Percentiles rank a stretch among this genome's conserved stretches.
phyloP scores from a whole-genome alignment of 1,140 invertebrate species.

The Drosophila sp. region DNA sequence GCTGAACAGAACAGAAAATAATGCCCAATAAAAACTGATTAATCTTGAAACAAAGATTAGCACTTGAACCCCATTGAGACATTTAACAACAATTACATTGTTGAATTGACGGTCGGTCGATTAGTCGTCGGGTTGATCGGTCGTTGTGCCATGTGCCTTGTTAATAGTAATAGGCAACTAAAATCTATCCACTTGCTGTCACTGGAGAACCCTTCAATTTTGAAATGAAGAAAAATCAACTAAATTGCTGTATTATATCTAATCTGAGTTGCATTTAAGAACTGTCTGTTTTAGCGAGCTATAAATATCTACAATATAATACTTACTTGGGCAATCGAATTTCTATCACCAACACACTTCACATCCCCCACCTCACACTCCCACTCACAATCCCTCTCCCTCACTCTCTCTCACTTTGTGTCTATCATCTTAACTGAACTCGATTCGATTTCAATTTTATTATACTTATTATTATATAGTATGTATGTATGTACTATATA shows the following conservation, averaged over 20 bases:
- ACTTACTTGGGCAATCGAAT: not conserved
- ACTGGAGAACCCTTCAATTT: constrained; percentile 4
- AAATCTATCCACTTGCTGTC: not conserved
- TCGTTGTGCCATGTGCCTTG: not conserved
- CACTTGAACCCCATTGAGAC: not conserved
- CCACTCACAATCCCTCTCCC: no score
- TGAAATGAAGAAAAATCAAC: not conserved
- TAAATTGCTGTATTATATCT: constrained; percentile 42
- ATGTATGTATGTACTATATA: not conserved
- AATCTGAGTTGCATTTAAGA: constrained; percentile 49
- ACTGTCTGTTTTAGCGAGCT: constrained; percentile 44
- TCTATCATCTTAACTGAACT: constrained; percentile 27
- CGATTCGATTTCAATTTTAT: constrained; percentile 2
- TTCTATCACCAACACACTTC: not conserved
- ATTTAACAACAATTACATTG: constrained; percentile 16
- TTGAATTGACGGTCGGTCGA: not conserved
- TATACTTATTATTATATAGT: constrained; percentile 12
- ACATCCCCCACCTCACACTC: not conserved
- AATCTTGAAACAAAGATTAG: constrained; percentile 13
- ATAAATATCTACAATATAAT: not conserved
- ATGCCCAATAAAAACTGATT: constrained; percentile 23
- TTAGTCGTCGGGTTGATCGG: no score
- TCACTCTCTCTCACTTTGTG: constrained; percentile 11
- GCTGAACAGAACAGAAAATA: not conserved
- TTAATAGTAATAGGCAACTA: constrained; percentile 17